Evolutionary conservation across 1,140 invertebrate species (phyloP), one percentile per base, ranked within the genome.

Genomic region (Magallana ariakensis): DNA sequence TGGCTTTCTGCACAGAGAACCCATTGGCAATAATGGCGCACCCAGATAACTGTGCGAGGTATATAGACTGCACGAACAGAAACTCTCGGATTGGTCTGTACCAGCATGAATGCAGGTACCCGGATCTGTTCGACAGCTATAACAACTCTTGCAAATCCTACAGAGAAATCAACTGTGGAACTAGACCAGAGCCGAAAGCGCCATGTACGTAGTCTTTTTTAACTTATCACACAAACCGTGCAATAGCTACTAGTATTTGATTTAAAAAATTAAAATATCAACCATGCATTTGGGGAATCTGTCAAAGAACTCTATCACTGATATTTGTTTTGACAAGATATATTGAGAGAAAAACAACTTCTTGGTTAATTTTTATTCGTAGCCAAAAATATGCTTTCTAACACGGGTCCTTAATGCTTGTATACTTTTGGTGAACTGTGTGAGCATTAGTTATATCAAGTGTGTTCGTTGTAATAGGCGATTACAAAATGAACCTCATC

Each of bases 31-130:
- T 89, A 1, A 90, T 91, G 26, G 66, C 89, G 0, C 90, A 92
- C 55, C 92, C 92, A 1, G 85, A 83, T 6, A 89, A 88, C 22
- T 93, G 92, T 85, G 89, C 92, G 8, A 83, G 90, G 19, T 91
- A 89, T 81, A 90, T 92, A 53, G 89, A 90, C 88, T 93, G 92
- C 85, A 88, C 81, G 0, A 87, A 87, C 33, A 85, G 85, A 7
- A 81, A 85, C 26, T 56, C 56, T 11, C 15, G 53, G 1, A 80
- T 92, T 1, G 88, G 87, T 0, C 88, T 80, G 62, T 93, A 90
- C 83, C 89, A 91, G 62, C 87, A 86, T 16, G 92, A 93, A 85
- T 93, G 92, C 62, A 85, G 88, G 0, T 91, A 91, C 85, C 90
- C 91, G 6, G 84, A 91, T 26, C 88, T 93, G n/a, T 91, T 91